These are phyloP conservation scores for Amphiprion ocellaris DNA, from an alignment of 2,113 vertebrate genomes.

Conservation along the genomic window DNA sequence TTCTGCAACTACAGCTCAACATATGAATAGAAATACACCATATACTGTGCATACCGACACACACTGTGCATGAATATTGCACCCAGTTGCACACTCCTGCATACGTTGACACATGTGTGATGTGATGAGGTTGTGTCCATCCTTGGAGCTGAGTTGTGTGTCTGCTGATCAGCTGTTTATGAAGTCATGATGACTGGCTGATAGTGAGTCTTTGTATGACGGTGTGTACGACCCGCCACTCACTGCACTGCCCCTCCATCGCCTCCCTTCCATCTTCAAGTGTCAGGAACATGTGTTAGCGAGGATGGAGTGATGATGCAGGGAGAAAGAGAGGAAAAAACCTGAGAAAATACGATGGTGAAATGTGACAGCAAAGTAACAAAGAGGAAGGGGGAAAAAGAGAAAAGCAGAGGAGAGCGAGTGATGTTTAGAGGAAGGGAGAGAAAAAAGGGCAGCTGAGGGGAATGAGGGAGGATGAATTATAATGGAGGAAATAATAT, in stretches of 20 bases:
- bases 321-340: slow-evolving; percentile 8
- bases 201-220: slow-evolving; percentile 26
- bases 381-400: slow-evolving; percentile 26
- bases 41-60: background rate
- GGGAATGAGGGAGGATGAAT: slow-evolving; percentile 41
- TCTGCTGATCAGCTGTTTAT: slow-evolving; percentile 47
- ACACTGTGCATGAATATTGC: background rate
- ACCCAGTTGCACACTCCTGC: slow-evolving; percentile 1
- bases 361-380: slow-evolving; percentile 7
- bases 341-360: slow-evolving; percentile 8
- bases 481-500: slow-evolving; percentile 40
- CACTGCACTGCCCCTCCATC: slow-evolving; percentile 13
- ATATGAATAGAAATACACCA: too few species aligned
- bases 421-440: slow-evolving; percentile 36
- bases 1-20: too few species aligned
- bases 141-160: slow-evolving; percentile 52
- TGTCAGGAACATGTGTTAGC: slow-evolving; percentile 60
- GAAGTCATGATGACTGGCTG: slow-evolving; percentile 48
- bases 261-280: slow-evolving; percentile 41
- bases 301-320: slow-evolving; percentile 37
- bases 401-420: slow-evolving; percentile 14
- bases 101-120: slow-evolving; percentile 22
- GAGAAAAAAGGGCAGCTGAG: slow-evolving; percentile 26
- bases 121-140: slow-evolving; percentile 32
- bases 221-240: slow-evolving; percentile 32